phyloP scores from a whole-genome alignment of 2,113 vertebrate species.

The Grammatotria lemairii region DNA sequence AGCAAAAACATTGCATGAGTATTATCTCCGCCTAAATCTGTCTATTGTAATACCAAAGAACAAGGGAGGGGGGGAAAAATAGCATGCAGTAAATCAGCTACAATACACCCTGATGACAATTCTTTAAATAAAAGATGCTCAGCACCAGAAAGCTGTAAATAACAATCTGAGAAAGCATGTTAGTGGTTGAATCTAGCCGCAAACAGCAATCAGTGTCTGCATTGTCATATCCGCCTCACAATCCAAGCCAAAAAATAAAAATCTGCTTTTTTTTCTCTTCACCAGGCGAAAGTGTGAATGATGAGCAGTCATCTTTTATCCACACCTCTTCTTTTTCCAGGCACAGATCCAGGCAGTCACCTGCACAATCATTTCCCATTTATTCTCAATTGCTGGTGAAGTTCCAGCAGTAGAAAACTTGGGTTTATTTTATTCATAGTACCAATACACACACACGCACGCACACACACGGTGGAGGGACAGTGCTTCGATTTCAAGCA shows the following conservation, averaged over 20 bases:
- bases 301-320: neutral
- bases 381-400: neutral
- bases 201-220: neutral
- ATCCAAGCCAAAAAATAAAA: neutral
- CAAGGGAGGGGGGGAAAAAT: neutral
- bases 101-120: neutral
- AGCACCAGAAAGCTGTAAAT: neutral
- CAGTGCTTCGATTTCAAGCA: neutral
- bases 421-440: constrained; percentile 8
- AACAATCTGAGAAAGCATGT: neutral
- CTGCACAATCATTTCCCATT: neutral
- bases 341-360: neutral
- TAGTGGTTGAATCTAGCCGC: neutral
- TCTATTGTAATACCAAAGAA: neutral
- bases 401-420: neutral
- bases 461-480: neutral
- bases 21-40: neutral
- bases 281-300: neutral
- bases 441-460: neutral
- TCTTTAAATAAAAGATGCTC: neutral
- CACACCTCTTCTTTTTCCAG: neutral
- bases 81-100: neutral
- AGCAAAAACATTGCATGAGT: neutral
- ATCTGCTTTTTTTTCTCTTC: neutral
- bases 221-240: neutral